phyloP scores from a whole-genome alignment of 2,797 vertebrate species.

The Phataginus tetradactyla region DNA sequence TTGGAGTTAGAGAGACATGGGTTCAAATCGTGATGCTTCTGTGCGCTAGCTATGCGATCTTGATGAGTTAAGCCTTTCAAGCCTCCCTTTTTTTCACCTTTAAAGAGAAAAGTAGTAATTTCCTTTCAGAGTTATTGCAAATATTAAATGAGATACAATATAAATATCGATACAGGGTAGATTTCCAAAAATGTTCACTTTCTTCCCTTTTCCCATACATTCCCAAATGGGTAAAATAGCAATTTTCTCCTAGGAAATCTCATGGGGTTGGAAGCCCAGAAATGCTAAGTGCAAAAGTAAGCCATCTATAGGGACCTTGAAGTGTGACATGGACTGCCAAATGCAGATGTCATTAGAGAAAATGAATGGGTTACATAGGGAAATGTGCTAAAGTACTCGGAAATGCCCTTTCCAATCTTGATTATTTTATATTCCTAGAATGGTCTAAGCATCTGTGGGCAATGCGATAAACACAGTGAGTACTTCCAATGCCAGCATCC shows the following conservation, averaged over 20 bases:
- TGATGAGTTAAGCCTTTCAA: background rate
- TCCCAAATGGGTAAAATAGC: background rate
- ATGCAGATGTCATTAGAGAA: background rate
- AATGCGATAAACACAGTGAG: background rate
- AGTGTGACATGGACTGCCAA: background rate
- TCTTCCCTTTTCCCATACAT: background rate
- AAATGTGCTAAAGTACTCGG: background rate
- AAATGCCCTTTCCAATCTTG: background rate
- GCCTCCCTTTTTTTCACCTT: background rate
- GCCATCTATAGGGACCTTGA: background rate
- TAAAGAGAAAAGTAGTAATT: conserved; percentile 28
- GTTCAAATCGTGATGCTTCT: background rate
- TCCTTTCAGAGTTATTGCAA: background rate
- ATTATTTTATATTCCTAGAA: background rate
- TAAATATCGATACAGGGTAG: background rate
- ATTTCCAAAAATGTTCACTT: background rate
- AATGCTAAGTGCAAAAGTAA: background rate
- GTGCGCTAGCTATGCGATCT: background rate
- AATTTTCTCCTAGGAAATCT: background rate
- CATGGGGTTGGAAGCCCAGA: background rate
- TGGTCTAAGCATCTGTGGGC: background rate
- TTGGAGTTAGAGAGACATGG: background rate
- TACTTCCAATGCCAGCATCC: background rate
- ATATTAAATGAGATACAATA: background rate
- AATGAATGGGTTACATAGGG: background rate